phyloP scores from a whole-genome alignment of 1,140 invertebrate species.

The Brachionus plicatilis region DNA sequence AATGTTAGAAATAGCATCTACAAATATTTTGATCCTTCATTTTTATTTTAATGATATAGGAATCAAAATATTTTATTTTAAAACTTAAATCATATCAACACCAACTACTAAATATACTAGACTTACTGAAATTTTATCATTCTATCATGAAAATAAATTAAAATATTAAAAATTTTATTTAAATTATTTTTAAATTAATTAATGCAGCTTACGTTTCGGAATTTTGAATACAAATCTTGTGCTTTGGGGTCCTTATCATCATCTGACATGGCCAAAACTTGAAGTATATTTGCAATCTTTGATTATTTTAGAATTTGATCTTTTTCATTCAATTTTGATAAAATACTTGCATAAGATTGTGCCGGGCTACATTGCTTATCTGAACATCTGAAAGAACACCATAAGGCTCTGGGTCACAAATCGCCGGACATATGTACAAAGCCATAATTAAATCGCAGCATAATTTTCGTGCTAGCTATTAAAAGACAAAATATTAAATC shows the following conservation, averaged over 20 bases:
- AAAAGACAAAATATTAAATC: not conserved
- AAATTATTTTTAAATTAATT: not conserved
- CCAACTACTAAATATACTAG: not conserved
- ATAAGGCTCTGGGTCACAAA: conserved; percentile 88
- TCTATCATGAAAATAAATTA: not conserved
- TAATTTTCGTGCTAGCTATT: conserved; percentile 57
- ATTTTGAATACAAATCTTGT: conserved; percentile 68
- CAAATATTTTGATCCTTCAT: not conserved
- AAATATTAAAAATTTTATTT: not conserved
- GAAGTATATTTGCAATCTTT: conserved; percentile 72
- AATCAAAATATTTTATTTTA: not conserved
- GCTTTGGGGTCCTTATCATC: conserved; percentile 70
- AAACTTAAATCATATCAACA: not conserved
- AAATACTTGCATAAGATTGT: conserved; percentile 77
- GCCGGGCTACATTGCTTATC: conserved; percentile 80
- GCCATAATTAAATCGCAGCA: conserved; percentile 87
- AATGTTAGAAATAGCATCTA: not conserved
- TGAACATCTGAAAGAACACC: conserved; percentile 83
- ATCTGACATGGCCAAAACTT: conserved; percentile 77
- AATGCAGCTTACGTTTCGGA: conserved; percentile 62
- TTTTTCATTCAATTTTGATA: not conserved
- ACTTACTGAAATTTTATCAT: conserved; percentile 20
- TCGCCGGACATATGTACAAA: conserved; percentile 88
- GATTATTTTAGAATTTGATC: conserved; percentile 41
- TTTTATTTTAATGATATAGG: not conserved